Base-by-base conservation (phyloP, 2,113 vertebrate species). In the Osmerus eperlanus region DNA sequence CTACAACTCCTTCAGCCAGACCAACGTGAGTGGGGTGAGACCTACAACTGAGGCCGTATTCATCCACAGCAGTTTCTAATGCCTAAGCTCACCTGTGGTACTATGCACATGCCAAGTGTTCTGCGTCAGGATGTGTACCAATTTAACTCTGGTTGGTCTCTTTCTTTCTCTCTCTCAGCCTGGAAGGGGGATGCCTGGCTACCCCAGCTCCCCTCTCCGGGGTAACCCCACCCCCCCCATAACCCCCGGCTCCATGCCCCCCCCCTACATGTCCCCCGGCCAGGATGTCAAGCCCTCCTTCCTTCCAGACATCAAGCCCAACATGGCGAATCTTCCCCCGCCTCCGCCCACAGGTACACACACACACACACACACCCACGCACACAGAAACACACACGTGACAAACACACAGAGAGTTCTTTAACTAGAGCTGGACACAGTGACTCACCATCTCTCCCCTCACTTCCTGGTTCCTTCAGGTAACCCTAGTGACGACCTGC, bases 171-270 rank as follows among this genome's bases (percentile, higher is more conserved):
- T 66, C 47, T 60, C 47, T 14, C 89, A 97, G 96, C 94, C 93
- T 0, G 83, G 93, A 16, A 91, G 95, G 65, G 90, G 91, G 32
- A 86, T 96, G 90, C 93, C 95, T 0, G 94, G 94, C 67, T 97
- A 97, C 84, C 94, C 96, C 74, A 95, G 93, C 83, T 97, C 95
- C 0, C 96, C 96, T 0, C 89, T 97, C 23, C 93, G 94, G 0
- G 94, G 95, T 62, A 98, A 96, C 78, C 96, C 96, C 15, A 97
- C 95, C 0, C 95, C 95, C 0, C 96, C 96, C 59, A 91, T 97
- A 92, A 95, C 95, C 0, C 95, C 95, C 0, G 89, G 89, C 51
- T 84, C 87, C 67, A 87, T 94, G 78, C 86, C 93, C 0, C 75
- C 92, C 0, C 76, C 94, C 19, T 98, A 97, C 61, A 82, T 92